Conservation (phyloP, 2,797 vertebrate genomes). For the Hippoglossus hippoglossus region DNA sequence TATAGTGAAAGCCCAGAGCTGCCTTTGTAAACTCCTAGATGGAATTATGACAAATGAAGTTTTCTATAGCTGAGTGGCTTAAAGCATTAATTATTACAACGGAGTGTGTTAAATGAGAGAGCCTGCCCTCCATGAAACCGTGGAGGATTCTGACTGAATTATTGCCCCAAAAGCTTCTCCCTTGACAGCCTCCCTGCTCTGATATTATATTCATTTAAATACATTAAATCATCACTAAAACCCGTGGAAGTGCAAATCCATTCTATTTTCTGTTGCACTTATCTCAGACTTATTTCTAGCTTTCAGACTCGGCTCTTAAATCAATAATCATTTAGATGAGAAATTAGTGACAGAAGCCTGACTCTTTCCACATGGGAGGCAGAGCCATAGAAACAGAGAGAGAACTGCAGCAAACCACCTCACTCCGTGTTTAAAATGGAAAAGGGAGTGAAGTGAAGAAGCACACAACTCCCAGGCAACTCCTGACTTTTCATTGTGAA, state of each 20-base stretch:
- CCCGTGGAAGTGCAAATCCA: constrained; percentile 72
- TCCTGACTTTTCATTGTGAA: constrained; percentile 23
- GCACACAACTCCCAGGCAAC: constrained; percentile 30
- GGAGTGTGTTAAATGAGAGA: constrained; percentile 74
- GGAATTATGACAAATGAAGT: constrained; percentile 69
- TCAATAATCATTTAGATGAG: constrained; percentile 84
- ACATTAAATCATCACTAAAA: constrained; percentile 79
- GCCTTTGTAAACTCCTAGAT: constrained; percentile 43
- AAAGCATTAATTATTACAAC: constrained; percentile 78
- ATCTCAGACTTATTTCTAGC: constrained; percentile 71
- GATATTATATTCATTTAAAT: constrained; percentile 82
- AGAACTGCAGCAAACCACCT: constrained; percentile 1
- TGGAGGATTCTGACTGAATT: constrained; percentile 77
- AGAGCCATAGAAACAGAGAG: constrained; percentile 43
- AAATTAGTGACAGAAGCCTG: constrained; percentile 78
- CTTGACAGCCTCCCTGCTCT: constrained; percentile 58
- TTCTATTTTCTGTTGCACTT: constrained; percentile 75
- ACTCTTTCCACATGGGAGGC: constrained; percentile 57
- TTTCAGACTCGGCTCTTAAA: constrained; percentile 69
- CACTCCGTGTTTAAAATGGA: constrained; percentile 15
- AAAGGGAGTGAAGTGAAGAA: background rate
- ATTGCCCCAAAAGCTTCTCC: constrained; percentile 72
- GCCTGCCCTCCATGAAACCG: constrained; percentile 71
- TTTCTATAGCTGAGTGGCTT: constrained; percentile 64
- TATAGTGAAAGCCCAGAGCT: constrained; percentile 21